phyloP scores from a whole-genome alignment of 1,140 invertebrate genomes.

The Procambarus clarkii region DNA sequence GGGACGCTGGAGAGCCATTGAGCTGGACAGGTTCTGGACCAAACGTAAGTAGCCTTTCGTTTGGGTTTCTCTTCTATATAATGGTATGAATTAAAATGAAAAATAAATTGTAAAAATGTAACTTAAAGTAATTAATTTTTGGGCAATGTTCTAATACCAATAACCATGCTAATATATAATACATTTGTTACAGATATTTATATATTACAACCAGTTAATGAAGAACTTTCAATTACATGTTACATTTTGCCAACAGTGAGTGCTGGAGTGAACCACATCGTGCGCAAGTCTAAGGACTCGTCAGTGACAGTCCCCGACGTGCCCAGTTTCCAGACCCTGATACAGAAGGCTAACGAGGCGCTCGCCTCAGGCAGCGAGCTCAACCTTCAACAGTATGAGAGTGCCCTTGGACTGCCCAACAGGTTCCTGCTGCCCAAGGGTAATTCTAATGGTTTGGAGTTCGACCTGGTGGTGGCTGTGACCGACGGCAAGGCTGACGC shows the following conservation, averaged over 20 bases:
- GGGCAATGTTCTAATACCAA: neutral
- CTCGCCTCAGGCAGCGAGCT: neutral
- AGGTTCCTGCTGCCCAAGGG: constrained; percentile 38
- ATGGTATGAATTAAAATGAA: neutral
- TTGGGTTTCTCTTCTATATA: too few species aligned
- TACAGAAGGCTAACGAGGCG: constrained; percentile 5
- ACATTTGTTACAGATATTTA: neutral
- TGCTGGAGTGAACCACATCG: neutral
- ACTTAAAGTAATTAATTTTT: neutral
- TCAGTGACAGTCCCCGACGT: constrained; percentile 37
- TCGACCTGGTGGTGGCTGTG: constrained; percentile 14
- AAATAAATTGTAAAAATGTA: neutral
- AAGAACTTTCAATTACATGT: neutral
- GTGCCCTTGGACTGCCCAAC: constrained; percentile 21
- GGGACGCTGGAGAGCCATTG: constrained; percentile 23
- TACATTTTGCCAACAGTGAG: neutral
- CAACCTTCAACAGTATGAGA: neutral
- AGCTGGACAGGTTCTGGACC: constrained; percentile 36
- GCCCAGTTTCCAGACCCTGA: constrained; percentile 40
- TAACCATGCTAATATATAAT: neutral
- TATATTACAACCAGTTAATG: neutral
- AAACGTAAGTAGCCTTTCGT: constrained; percentile 19
- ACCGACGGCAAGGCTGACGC: constrained; percentile 70
- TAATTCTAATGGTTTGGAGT: constrained; percentile 18
- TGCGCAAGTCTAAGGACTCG: constrained; percentile 1